Evolutionary conservation across 2,113 vertebrate genomes (phyloP).

Genomic region (Tor tambroides): DNA sequence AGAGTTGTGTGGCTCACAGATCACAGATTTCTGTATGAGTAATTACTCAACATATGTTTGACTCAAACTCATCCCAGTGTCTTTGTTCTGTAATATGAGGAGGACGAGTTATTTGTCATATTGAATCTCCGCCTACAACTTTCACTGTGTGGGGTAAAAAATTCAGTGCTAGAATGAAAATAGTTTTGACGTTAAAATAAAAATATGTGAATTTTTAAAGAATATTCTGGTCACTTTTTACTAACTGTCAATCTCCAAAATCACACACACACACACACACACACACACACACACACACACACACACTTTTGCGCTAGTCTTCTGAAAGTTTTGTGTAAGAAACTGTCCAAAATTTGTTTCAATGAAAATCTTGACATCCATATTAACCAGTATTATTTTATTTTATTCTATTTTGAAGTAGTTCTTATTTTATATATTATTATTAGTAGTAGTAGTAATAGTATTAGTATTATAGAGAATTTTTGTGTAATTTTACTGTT

Average conservation of each 20-base stretch:
- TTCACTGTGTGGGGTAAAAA: background rate
- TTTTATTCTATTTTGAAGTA: background rate
- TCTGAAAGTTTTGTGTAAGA: background rate
- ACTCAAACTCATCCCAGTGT: background rate
- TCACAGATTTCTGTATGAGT: background rate
- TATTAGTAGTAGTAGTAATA: too few species aligned
- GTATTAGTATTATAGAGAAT: too few species aligned
- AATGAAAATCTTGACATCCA: background rate
- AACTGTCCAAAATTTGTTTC: background rate
- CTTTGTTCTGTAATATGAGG: background rate
- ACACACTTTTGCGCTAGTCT: background rate
- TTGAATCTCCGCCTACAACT: background rate
- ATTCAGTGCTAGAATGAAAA: background rate
- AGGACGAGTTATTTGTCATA: background rate
- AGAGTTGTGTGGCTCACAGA: background rate
- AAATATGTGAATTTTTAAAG: too few species aligned
- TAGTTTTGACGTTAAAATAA: background rate
- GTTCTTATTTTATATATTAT: too few species aligned
- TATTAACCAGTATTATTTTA: background rate
- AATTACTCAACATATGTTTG: conserved; percentile 18
- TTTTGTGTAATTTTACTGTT: too few species aligned
- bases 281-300: too few species aligned
- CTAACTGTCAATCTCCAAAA: too few species aligned
- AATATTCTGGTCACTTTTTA: too few species aligned
- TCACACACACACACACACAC: too few species aligned